Evolutionary conservation across 2,113 vertebrate genomes (phyloP), one percentile per base, ranked within the genome.

Genomic region (Ahaetulla prasina): DNA sequence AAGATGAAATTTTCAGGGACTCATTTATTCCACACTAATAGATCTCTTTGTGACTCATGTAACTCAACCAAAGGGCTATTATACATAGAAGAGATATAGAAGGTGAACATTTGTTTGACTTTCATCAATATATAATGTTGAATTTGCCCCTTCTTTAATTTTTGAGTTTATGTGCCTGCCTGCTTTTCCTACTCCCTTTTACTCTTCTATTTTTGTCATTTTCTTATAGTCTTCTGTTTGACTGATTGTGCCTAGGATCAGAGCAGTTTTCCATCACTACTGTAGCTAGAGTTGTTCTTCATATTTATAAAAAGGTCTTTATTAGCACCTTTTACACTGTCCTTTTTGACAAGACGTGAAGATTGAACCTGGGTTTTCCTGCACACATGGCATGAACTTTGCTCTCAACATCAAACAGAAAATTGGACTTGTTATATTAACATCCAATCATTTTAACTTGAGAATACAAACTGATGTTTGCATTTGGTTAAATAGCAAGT

Each of bases 21-120:
- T 43, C 6, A 88, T 86, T 90, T 92, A 85, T 93, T 96, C 92
- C 52, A 45, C 14, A 74, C 86, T 80, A 96, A 57, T 53, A 92
- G 18, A 14, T 49, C 52, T 47, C 43, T 68, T 88, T 74, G 2
- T 92, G 30, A 54, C 85, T 45, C 3, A 45, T 23, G 27, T 54
- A 16, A 23, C 8, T 88, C 52, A 80, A 30, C 30, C 8, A n/a
- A n/a, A 68, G 30, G 45, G 2, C 3, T 30, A 25, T 85, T 57
- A 10, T 4, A 45, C 25, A 84, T 55, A 57, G 7, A 84, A 11
- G 8, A 54, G 35, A 53, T 35, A 12, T 7, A 27, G 43, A 57
- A 35, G 12, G 14, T 22, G 49, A 87, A 60, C 12, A 50, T 52
- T 16, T 54, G 16, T n/a, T 22, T 52, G 4, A 30, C 22, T 85